Conservation (phyloP, 2,888 invertebrate species). For the Meliscaeva auricollis region DNA sequence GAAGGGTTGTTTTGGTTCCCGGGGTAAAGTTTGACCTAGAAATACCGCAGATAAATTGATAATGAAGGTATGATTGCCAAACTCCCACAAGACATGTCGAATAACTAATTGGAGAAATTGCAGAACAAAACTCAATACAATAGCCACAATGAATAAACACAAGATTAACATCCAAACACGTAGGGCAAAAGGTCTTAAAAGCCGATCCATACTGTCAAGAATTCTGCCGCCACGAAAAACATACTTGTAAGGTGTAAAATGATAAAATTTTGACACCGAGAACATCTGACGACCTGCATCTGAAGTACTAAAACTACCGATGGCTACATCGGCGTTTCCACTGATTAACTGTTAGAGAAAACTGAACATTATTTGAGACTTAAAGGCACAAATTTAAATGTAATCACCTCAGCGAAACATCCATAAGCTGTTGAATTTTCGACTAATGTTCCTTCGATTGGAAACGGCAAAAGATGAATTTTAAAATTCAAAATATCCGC, state of each 20-base stretch:
- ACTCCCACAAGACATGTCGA: too few species aligned
- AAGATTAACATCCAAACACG: neutral
- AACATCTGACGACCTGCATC: constrained; percentile 73
- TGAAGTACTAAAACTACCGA: constrained; percentile 80
- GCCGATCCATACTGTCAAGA: neutral
- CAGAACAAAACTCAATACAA: neutral
- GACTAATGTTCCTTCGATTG: constrained; percentile 71
- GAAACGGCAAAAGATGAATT: constrained; percentile 77
- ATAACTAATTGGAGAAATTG: neutral
- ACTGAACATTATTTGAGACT: neutral
- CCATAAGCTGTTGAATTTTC: constrained; percentile 76
- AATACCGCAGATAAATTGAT: neutral
- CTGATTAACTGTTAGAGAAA: constrained; percentile 77
- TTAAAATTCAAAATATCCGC: constrained; percentile 78
- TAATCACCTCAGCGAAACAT: constrained; percentile 78
- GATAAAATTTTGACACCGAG: constrained; percentile 78
- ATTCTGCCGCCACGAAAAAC: constrained; percentile 77
- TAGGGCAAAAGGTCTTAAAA: constrained; percentile 4
- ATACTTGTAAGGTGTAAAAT: constrained; percentile 78
- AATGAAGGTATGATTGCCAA: neutral
- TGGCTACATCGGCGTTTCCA: constrained; percentile 77
- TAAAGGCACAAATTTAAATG: constrained; percentile 24
- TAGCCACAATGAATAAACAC: neutral
- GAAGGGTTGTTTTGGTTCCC: neutral
- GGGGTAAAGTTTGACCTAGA: neutral